Conservation (phyloP, 2,113 vertebrate genomes). For the Ginglymostoma cirratum region DNA sequence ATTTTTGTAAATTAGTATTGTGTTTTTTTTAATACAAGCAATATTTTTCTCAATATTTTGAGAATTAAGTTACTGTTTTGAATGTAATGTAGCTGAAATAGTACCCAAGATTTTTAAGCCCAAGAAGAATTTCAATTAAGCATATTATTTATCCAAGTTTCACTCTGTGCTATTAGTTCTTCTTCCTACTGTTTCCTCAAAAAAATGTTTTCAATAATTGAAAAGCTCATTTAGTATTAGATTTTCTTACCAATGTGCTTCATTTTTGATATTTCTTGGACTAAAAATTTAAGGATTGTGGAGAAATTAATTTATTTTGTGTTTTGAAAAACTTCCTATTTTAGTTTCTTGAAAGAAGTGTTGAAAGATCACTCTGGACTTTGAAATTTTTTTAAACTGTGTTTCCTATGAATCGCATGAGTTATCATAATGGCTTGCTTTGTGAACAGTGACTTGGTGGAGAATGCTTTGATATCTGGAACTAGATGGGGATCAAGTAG, state of each 20-base stretch:
- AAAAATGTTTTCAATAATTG: background rate
- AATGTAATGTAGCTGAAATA: background rate
- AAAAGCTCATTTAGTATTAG: background rate
- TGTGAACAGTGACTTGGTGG: too few species aligned
- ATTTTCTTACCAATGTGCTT: background rate
- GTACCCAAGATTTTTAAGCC: background rate
- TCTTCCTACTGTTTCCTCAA: background rate
- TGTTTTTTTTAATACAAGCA: background rate
- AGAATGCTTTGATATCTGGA: too few species aligned
- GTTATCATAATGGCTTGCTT: too few species aligned
- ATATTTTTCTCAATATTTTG: background rate
- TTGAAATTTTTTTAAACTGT: too few species aligned
- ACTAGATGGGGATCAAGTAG: too few species aligned
- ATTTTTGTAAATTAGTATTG: background rate
- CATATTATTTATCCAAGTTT: background rate
- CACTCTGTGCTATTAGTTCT: background rate
- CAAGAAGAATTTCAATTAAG: background rate
- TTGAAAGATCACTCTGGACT: too few species aligned
- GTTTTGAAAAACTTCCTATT: too few species aligned
- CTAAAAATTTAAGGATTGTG: too few species aligned
- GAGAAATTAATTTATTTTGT: too few species aligned
- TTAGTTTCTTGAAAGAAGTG: too few species aligned
- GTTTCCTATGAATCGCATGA: too few species aligned
- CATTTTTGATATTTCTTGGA: too few species aligned
- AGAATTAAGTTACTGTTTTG: background rate